These are phyloP conservation scores for Ischnus inquisitorius DNA, from an alignment of 2,888 invertebrate species.

Conservation along the genomic window DNA sequence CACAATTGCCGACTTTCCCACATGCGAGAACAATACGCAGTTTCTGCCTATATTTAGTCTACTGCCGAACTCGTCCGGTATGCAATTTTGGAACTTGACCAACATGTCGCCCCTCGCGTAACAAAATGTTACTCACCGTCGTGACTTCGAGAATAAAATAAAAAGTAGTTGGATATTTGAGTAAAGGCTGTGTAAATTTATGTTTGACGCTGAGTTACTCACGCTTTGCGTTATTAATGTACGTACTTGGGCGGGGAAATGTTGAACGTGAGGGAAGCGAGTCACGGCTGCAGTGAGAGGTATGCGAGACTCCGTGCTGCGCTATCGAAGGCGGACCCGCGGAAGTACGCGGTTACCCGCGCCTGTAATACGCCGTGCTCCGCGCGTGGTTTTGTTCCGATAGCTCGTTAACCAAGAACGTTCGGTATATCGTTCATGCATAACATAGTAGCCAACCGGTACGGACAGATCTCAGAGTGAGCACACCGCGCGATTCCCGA, in stretches of 20 bases:
- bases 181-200: constrained; percentile 19
- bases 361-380: constrained; percentile 61
- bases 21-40: too few relatives aligned
- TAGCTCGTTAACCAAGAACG: constrained; percentile 79
- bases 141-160: not conserved
- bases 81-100: too few relatives aligned
- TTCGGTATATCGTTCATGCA: constrained; percentile 74
- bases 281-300: constrained; percentile 20
- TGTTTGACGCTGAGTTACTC: constrained; percentile 31
- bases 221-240: constrained; percentile 23
- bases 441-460: constrained; percentile 75
- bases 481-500: constrained; percentile 65
- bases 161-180: not conserved
- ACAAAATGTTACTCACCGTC: too few relatives aligned
- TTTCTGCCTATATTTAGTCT: too few relatives aligned
- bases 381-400: constrained; percentile 75
- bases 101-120: too few relatives aligned
- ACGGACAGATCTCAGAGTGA: constrained; percentile 60
- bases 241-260: constrained; percentile 1
- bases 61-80: too few relatives aligned
- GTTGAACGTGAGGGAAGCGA: constrained; percentile 35
- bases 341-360: constrained; percentile 70
- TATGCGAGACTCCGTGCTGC: constrained; percentile 8
- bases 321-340: constrained; percentile 51
- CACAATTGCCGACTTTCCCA: too few relatives aligned